A percentile compares a stretch with the other conserved stretches of the same genome.
Evolutionary conservation across 2,888 invertebrate species (phyloP).

Genomic region (Melinaea marsaeus): DNA sequence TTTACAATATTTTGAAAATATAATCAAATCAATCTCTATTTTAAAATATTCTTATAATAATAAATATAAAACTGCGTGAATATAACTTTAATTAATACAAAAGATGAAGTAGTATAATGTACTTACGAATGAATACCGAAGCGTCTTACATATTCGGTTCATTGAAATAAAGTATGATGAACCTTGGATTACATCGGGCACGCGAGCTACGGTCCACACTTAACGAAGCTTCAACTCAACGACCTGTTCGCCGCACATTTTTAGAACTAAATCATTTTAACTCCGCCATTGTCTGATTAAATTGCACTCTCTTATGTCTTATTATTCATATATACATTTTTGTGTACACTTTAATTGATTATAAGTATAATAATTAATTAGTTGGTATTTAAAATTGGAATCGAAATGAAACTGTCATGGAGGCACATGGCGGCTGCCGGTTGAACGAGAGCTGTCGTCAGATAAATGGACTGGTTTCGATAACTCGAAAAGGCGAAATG

Average conservation of each 20-base stretch:
- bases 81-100: not conserved
- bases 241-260: slow-evolving; percentile 48
- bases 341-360: not conserved
- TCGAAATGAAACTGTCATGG: slow-evolving; percentile 52
- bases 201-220: slow-evolving; percentile 46
- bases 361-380: not conserved
- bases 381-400: not conserved
- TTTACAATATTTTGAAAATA: slow-evolving; percentile 10
- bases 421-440: slow-evolving; percentile 38
- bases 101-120: too few relatives aligned
- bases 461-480: slow-evolving; percentile 73
- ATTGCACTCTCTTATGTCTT: not conserved
- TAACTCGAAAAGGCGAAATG: slow-evolving; percentile 61
- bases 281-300: slow-evolving; percentile 6
- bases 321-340: too few relatives aligned
- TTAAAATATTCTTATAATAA: slow-evolving; percentile 5
- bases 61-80: not conserved
- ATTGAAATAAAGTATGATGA: slow-evolving; percentile 64
- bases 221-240: slow-evolving; percentile 31
- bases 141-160: slow-evolving; percentile 42
- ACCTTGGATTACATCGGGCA: slow-evolving; percentile 47
- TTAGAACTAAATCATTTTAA: slow-evolving; percentile 33
- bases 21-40: slow-evolving; percentile 8
- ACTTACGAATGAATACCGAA: too few relatives aligned
- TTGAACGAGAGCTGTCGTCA: slow-evolving; percentile 48